phyloP scores from a whole-genome alignment of 2,888 invertebrate genomes.

The Rotaria magnacalcarata region DNA sequence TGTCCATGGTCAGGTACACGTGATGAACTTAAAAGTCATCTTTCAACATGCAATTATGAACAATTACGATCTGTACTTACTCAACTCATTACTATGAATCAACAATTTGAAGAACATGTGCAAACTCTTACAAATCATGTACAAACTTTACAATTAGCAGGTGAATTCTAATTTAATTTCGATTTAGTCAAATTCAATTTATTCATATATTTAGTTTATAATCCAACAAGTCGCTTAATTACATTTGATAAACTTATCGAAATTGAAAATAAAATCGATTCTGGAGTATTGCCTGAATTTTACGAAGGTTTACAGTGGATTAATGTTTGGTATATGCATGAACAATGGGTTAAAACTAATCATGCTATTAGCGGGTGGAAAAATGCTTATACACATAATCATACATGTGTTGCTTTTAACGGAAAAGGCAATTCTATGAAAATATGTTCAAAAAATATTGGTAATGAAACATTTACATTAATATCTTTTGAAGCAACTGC shows the following conservation, averaged over 20 bases:
- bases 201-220: background rate
- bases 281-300: background rate
- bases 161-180: background rate
- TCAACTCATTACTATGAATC: background rate
- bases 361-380: background rate
- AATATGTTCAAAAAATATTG: background rate
- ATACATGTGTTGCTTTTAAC: background rate
- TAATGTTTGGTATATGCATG: conserved; percentile 16
- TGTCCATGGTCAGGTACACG: conserved; percentile 10
- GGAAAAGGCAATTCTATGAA: background rate
- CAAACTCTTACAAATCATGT: background rate
- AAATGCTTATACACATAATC: background rate
- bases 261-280: background rate
- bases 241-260: background rate
- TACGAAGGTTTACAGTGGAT: background rate
- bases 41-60: background rate
- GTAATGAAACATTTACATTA: background rate
- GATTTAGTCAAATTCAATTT: background rate
- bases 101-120: background rate
- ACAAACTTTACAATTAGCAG: background rate
- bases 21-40: background rate
- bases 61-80: conserved; percentile 6
- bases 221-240: background rate
- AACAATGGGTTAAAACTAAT: background rate
- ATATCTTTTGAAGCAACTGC: background rate